phyloP scores from a whole-genome alignment of 2,113 vertebrate genomes.

The Mormoops blainvillei region DNA sequence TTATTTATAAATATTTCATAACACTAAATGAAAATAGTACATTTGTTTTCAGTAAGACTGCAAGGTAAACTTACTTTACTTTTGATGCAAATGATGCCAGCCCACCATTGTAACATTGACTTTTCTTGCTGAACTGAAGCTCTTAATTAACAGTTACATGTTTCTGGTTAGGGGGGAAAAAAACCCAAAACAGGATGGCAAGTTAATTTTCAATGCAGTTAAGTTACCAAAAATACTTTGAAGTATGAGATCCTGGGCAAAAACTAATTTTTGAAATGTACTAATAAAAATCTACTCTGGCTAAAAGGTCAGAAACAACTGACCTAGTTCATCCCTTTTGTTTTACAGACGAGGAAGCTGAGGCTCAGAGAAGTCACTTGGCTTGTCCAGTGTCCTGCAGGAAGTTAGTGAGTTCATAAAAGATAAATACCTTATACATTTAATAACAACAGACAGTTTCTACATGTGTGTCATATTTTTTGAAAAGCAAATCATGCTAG shows the following conservation, averaged over 20 bases:
- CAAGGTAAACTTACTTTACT: not conserved
- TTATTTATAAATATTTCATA: not conserved
- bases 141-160: not conserved
- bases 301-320: constrained; percentile 43
- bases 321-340: constrained; percentile 39
- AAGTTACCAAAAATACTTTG: constrained; percentile 18
- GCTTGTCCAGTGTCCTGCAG: constrained; percentile 46
- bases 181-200: not conserved
- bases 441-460: not conserved
- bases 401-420: constrained; percentile 51
- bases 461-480: not conserved
- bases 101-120: not conserved
- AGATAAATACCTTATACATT: not conserved
- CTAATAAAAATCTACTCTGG: not conserved
- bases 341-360: constrained; percentile 52
- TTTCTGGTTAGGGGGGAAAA: not conserved
- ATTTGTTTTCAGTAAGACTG: not conserved
- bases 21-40: not conserved
- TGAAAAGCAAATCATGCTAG: not conserved
- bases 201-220: not conserved
- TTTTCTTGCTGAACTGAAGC: not conserved
- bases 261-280: constrained; percentile 6
- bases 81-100: not conserved
- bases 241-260: not conserved
- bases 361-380: constrained; percentile 56